Conservation (phyloP, 2,113 vertebrate genomes). For the Dolichallabes microphthalmus region DNA sequence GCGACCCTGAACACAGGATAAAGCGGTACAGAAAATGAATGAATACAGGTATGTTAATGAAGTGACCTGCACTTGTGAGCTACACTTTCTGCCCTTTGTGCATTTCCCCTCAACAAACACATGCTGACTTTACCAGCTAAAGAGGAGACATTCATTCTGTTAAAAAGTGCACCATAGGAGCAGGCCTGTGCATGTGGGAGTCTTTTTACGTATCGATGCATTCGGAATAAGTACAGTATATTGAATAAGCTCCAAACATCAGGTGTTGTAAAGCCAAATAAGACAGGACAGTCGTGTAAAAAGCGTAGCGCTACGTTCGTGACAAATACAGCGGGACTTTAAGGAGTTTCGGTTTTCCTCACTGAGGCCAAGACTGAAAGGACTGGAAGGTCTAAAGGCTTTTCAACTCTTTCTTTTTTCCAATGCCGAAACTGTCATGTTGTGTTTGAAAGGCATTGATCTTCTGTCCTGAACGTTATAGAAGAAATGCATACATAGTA, state of each 20-base stretch:
- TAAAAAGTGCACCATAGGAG: neutral
- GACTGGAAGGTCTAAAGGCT: conserved; percentile 3
- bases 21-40: too few species aligned
- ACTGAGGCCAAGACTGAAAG: neutral
- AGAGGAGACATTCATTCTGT: neutral
- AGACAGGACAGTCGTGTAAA: neutral
- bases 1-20: too few species aligned
- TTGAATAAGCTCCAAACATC: neutral
- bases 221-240: neutral
- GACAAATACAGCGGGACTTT: neutral
- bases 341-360: neutral
- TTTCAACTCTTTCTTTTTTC: neutral
- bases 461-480: conserved; percentile 25
- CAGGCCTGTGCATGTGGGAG: neutral
- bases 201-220: conserved; percentile 17
- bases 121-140: neutral
- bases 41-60: conserved; percentile 15
- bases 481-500: conserved; percentile 4
- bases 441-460: conserved; percentile 14
- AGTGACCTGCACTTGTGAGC: neutral
- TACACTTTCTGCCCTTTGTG: conserved; percentile 5
- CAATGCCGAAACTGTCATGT: neutral
- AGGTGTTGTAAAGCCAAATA: neutral
- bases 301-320: neutral
- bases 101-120: neutral